Evolutionary conservation across 2,113 vertebrate genomes (phyloP), one percentile per base, ranked within the genome.

Genomic region (Eurystomus gularis): DNA sequence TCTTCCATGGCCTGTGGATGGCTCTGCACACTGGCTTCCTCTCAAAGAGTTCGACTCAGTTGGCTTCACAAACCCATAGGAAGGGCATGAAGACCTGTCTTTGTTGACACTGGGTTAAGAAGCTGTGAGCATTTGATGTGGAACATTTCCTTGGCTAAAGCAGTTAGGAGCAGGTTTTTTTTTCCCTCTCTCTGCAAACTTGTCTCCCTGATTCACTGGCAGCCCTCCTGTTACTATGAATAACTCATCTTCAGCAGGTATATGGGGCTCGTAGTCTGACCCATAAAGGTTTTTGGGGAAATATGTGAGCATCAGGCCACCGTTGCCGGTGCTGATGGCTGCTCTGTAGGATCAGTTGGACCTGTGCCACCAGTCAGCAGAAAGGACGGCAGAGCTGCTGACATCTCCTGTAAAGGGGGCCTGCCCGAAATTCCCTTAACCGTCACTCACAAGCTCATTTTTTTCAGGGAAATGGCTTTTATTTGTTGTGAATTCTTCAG

Each of bases 401-500:
- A 88, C 80, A 21, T 20, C 83, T 93, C 86, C 73, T 69, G 72
- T 39, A 79, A 79, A 84, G 13, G 31, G 42, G n/a, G 12, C 25
- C 75, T 46, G 73, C 52, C 83, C 17, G 2, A 66, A 80, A 80
- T 66, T 89, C 88, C 86, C 86, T 81, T 13, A 68, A 78, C 72
- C 9, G 0, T 49, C 70, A 70, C 73, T 89, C 81, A 76, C 57
- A 29, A 44, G 44, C 83, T 94, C 1, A 0, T 37, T 70, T 86
- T 51, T 82, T 81, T 39, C 57, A 87, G 69, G 49, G 46, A 94
- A 94, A 52, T 62, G 54, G 66, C 65, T 89, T 96, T 95, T 91
- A 92, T 93, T 94, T 96, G 52, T 77, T 72, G 49, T 65, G 54
- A 94, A 54, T 73, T 87, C 91, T 72, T 94, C 66, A 21, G 52